Conservation (phyloP, 30 jellyfish, hydroid and myxozoan genomes). For the Aurelia sp. region DNA sequence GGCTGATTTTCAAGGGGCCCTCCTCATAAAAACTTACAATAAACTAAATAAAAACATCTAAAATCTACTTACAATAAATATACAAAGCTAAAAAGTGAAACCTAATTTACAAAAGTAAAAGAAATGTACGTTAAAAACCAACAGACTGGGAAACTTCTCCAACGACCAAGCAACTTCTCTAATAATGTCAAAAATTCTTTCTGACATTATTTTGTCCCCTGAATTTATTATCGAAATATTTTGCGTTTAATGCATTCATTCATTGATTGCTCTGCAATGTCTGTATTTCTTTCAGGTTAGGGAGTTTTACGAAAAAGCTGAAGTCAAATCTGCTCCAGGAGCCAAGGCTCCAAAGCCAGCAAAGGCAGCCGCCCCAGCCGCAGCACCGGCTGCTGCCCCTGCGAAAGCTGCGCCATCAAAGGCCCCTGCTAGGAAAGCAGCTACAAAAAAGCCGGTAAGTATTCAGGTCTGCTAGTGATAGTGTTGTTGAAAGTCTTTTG, state of each 20-base stretch:
- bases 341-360: slow-evolving; percentile 65
- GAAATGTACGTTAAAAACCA: too few species aligned
- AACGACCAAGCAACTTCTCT: too few species aligned
- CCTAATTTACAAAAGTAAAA: too few species aligned
- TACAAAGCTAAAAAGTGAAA: too few species aligned
- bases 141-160: too few species aligned
- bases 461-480: neutral
- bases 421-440: slow-evolving; percentile 22
- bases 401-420: slow-evolving; percentile 41
- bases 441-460: slow-evolving; percentile 41
- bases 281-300: slow-evolving; percentile 71
- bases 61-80: too few species aligned
- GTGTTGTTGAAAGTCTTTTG: too few species aligned
- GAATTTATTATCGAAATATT: neutral
- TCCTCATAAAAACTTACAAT: too few species aligned
- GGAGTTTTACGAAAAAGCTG: slow-evolving; percentile 88
- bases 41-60: too few species aligned
- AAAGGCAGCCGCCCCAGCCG: slow-evolving; percentile 47
- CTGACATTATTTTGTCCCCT: too few species aligned
- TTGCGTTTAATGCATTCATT: neutral
- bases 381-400: slow-evolving; percentile 75
- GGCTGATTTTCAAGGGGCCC: too few species aligned
- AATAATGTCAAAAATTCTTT: too few species aligned
- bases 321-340: slow-evolving; percentile 68
- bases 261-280: neutral